A percentile compares a stretch with the other conserved stretches of the same genome.
These are phyloP conservation scores for Leptura quadrifasciata DNA, from an alignment of 2,888 invertebrate genomes.

Conservation along the genomic window DNA sequence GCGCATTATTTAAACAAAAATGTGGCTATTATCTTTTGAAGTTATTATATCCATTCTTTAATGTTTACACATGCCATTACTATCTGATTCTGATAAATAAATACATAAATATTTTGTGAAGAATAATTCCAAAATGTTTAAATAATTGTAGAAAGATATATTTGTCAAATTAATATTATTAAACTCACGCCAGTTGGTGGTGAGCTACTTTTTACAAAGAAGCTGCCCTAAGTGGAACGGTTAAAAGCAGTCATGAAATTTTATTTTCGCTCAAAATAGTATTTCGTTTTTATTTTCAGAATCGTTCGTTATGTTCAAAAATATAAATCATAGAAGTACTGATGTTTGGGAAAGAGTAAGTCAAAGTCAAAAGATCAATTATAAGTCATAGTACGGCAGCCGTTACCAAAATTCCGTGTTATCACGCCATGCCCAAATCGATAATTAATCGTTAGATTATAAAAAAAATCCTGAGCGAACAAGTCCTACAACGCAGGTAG, in stretches of 20 bases:
- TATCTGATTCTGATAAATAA: slow-evolving; percentile 18
- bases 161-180: neutral
- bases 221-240: neutral
- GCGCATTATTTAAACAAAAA: slow-evolving; percentile 27
- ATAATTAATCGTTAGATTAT: too few species aligned
- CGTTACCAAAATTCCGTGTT: too few species aligned
- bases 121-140: neutral
- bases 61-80: slow-evolving; percentile 18
- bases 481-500: too few species aligned
- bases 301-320: too few species aligned
- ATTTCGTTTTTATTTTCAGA: too few species aligned
- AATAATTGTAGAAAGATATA: neutral
- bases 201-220: neutral
- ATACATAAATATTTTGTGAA: neutral
- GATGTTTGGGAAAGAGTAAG: too few species aligned
- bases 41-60: neutral
- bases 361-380: too few species aligned
- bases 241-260: neutral
- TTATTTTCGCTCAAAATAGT: too few species aligned
- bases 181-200: neutral
- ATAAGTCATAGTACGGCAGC: too few species aligned
- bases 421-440: too few species aligned
- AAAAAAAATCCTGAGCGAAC: too few species aligned
- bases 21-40: slow-evolving; percentile 5
- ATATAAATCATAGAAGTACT: too few species aligned